Conservation (phyloP, 2,888 invertebrate species). For the Eledone cirrhosa region DNA sequence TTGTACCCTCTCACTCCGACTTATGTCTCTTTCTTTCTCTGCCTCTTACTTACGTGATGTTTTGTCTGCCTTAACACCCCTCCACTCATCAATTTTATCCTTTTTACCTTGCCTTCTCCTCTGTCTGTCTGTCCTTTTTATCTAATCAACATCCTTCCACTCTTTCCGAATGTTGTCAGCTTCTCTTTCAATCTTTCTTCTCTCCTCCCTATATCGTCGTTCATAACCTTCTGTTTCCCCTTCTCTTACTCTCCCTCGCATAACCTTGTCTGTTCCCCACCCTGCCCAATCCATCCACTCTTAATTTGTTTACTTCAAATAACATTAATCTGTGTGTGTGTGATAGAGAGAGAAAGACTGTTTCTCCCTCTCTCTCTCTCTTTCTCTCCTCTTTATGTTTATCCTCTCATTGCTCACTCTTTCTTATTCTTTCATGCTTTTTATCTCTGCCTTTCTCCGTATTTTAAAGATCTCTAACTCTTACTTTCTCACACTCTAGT, state of each 20-base stretch:
- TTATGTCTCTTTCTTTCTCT: background rate
- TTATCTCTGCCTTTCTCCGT: background rate
- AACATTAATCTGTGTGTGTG: too few species aligned
- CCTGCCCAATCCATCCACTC: background rate
- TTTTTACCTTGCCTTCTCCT: background rate
- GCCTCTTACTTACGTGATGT: background rate
- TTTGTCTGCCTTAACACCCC: background rate
- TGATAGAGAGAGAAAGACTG: too few species aligned
- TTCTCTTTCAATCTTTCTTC: background rate
- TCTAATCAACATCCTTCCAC: background rate
- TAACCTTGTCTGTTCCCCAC: background rate
- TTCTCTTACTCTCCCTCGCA: background rate
- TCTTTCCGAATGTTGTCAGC: background rate
- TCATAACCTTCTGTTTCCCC: background rate
- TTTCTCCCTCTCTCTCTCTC: background rate
- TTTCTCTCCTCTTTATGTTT: background rate
- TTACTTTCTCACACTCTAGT: background rate
- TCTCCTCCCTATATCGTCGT: background rate
- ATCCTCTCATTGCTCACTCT: background rate
- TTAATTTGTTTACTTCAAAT: background rate
- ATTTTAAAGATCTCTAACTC: background rate
- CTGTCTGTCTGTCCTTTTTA: background rate
- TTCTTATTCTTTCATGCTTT: background rate
- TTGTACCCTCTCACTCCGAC: background rate
- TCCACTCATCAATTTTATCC: background rate